A percentile compares a stretch with the other conserved stretches of the same genome.
Conservation (phyloP, 2,888 invertebrate genomes). For the Rotaria sp. region DNA sequence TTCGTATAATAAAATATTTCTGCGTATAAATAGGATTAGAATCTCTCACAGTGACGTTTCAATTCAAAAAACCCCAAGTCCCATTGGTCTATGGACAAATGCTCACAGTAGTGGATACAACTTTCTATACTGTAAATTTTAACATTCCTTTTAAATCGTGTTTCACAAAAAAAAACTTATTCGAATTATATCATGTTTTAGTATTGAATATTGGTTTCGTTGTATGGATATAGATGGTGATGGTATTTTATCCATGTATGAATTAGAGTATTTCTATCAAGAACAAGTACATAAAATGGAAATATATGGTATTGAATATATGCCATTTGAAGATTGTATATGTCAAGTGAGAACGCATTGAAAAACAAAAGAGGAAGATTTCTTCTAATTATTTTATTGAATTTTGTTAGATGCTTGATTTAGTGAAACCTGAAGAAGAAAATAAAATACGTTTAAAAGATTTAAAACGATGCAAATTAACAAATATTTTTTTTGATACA, state of each 20-base stretch:
- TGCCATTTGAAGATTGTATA: slow-evolving; percentile 87
- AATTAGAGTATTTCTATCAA: slow-evolving; percentile 85
- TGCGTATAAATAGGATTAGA: no score
- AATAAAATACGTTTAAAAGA: slow-evolving; percentile 79
- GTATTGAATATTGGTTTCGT: slow-evolving; percentile 63
- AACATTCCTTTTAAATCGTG: no score
- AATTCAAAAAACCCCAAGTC: no score
- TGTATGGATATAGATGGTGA: slow-evolving; percentile 99
- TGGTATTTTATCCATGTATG: slow-evolving; percentile 91
- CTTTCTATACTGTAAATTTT: no score
- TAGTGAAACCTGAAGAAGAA: slow-evolving; percentile 71
- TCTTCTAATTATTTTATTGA: not conserved
- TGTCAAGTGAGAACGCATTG: slow-evolving; percentile 60
- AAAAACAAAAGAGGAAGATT: no score
- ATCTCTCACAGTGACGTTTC: no score
- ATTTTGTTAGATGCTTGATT: slow-evolving; percentile 72
- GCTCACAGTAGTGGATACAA: no score
- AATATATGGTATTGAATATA: slow-evolving; percentile 86
- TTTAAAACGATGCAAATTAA: slow-evolving; percentile 86
- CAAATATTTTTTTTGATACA: slow-evolving; percentile 94
- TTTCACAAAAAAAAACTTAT: no score
- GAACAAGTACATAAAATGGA: slow-evolving; percentile 96
- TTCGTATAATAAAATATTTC: no score
- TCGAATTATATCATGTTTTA: no score
- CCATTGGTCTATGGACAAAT: no score